phyloP scores from a whole-genome alignment of 2,113 vertebrate species.

The Melanostigma gelatinosum region DNA sequence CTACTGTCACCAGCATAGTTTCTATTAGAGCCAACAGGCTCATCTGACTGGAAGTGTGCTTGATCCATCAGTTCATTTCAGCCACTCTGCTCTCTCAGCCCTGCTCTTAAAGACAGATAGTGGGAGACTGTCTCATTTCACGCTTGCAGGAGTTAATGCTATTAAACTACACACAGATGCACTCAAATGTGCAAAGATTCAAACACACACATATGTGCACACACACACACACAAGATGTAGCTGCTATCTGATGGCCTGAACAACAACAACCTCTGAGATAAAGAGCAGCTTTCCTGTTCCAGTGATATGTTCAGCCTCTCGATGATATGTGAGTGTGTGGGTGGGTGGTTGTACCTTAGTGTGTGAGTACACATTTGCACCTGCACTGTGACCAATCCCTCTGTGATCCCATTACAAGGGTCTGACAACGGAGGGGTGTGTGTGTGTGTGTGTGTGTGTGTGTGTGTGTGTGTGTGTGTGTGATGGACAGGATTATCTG shows the following conservation, averaged over 20 bases:
- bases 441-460: constrained; percentile 27
- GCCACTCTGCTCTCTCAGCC: constrained; percentile 53
- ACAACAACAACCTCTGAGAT: constrained; percentile 49
- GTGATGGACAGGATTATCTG: constrained; percentile 78
- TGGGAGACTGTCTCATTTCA: constrained; percentile 75
- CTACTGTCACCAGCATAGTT: constrained; percentile 16
- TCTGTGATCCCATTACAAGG: constrained; percentile 77
- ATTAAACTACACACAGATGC: constrained; percentile 63
- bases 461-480: constrained; percentile 55
- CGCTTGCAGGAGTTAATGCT: constrained; percentile 71
- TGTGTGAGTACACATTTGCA: constrained; percentile 56
- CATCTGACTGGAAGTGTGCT: constrained; percentile 48
- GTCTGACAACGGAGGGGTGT: constrained; percentile 68
- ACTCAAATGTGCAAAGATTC: constrained; percentile 44
- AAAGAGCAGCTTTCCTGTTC: constrained; percentile 61
- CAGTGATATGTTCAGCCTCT: constrained; percentile 48
- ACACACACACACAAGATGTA: constrained; percentile 33
- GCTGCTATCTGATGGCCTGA: constrained; percentile 60
- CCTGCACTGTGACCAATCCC: constrained; percentile 62
- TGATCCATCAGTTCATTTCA: constrained; percentile 68
- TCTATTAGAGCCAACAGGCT: constrained; percentile 47
- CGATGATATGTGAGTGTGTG: constrained; percentile 42
- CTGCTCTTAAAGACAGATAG: constrained; percentile 76
- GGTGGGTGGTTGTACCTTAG: constrained; percentile 38
- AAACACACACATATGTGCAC: constrained; percentile 18